Percentiles rank a stretch among this genome's conserved stretches.
These are phyloP conservation scores for Brienomyrus longianalis DNA, from an alignment of 2,113 vertebrate species.

Conservation along the genomic window DNA sequence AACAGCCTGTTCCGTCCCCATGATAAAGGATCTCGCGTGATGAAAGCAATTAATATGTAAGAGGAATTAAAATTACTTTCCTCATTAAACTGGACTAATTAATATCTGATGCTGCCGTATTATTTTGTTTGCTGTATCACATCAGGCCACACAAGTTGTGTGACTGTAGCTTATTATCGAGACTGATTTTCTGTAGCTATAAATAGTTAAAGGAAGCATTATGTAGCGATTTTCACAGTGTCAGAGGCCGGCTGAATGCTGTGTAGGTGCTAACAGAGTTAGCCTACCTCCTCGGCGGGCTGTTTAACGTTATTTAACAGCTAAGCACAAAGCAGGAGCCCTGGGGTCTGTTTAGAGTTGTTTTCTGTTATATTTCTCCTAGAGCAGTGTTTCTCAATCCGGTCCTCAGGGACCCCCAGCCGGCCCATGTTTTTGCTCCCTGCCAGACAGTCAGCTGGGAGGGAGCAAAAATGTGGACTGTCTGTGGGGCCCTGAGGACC, in stretches of 20 bases:
- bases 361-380: neutral
- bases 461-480: neutral
- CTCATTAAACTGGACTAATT: neutral
- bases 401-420: neutral
- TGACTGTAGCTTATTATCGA: neutral
- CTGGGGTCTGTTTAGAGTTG: neutral
- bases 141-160: neutral
- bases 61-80: neutral
- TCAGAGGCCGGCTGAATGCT: neutral
- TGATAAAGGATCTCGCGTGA: neutral
- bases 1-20: neutral
- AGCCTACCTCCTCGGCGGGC: neutral
- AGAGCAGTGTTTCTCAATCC: neutral
- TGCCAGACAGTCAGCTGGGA: neutral
- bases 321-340: neutral
- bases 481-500: neutral
- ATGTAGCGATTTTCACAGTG: neutral
- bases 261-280: neutral
- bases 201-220: slow-evolving; percentile 10
- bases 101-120: neutral
- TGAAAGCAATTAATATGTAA: neutral
- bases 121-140: neutral
- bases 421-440: neutral
- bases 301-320: neutral
- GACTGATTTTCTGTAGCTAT: neutral